phyloP scores from a whole-genome alignment of 2,888 invertebrate genomes.

The Orchesellides sinensis region DNA sequence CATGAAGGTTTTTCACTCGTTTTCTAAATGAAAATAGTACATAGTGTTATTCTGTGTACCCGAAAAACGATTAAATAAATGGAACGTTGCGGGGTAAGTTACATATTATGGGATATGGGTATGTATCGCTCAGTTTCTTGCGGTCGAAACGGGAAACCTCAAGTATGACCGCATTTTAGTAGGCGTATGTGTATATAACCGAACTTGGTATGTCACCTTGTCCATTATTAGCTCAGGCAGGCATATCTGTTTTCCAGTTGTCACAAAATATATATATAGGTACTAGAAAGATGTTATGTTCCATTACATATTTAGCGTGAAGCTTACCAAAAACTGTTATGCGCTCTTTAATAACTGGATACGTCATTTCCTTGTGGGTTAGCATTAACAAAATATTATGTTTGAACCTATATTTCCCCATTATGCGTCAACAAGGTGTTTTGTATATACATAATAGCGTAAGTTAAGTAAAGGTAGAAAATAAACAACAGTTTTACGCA shows the following conservation, averaged over 20 bases:
- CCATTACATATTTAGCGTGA: neutral
- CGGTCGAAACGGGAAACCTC: slow-evolving; percentile 5
- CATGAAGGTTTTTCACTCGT: slow-evolving; percentile 21
- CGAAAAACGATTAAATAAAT: neutral
- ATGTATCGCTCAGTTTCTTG: neutral
- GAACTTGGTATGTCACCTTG: no score
- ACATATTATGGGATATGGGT: neutral
- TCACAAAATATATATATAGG: neutral
- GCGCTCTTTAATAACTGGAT: no score
- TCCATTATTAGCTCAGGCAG: neutral
- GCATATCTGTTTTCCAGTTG: neutral
- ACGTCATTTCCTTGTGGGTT: no score
- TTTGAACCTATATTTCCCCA: no score
- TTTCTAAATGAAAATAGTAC: neutral
- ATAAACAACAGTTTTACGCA: no score
- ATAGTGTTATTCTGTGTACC: neutral
- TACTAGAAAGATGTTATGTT: neutral
- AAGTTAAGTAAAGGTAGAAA: no score
- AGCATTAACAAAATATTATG: no score
- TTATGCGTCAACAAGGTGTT: no score
- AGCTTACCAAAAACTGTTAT: neutral
- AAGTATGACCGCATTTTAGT: slow-evolving; percentile 57
- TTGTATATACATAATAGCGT: no score
- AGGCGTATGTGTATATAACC: no score
- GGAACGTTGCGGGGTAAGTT: no score